phyloP scores from a whole-genome alignment of 2,797 vertebrate genomes.

The Enteromius trimaculatus region DNA sequence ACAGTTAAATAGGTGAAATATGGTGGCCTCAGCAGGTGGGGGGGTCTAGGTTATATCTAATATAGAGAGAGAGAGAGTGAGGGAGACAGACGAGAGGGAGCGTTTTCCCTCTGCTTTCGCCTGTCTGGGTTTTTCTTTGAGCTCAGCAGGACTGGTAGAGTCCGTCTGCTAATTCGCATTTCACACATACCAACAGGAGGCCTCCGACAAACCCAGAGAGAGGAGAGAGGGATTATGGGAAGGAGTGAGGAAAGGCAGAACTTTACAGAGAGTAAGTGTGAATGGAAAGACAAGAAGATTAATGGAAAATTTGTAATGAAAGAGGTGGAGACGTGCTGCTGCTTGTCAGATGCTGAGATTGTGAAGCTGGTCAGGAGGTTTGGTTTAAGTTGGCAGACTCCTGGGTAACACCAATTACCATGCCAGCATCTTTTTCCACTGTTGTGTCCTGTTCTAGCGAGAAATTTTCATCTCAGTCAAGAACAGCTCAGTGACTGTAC shows the following conservation, averaged over 20 bases:
- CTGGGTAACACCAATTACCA: background rate
- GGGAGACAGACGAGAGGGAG: conserved; percentile 44
- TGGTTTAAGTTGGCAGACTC: conserved; percentile 16
- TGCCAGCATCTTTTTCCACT: background rate
- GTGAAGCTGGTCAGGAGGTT: conserved; percentile 32
- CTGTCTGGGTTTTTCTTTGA: conserved; percentile 64
- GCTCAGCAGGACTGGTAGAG: conserved; percentile 71
- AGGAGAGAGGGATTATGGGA: conserved; percentile 54
- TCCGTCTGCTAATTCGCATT: conserved; percentile 75
- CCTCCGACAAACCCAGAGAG: conserved; percentile 46
- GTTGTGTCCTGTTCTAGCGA: background rate
- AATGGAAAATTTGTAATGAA: conserved; percentile 8
- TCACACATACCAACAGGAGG: conserved; percentile 74
- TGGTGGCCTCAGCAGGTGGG: conserved; percentile 32
- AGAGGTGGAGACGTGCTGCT: no score
- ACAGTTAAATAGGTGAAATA: conserved; percentile 39
- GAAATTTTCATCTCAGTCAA: background rate
- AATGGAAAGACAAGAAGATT: conserved; percentile 20
- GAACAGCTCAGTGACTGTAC: background rate
- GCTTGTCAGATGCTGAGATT: conserved; percentile 11
- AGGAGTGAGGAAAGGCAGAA: conserved; percentile 43
- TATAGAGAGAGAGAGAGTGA: conserved; percentile 1
- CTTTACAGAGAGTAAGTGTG: conserved; percentile 3
- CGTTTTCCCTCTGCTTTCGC: conserved; percentile 66
- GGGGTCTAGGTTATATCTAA: conserved; percentile 32